Evolutionary conservation across 92 coral and sea anemone genomes (phyloP), one percentile per base, ranked within the genome.

Genomic region (Porites lobata): DNA sequence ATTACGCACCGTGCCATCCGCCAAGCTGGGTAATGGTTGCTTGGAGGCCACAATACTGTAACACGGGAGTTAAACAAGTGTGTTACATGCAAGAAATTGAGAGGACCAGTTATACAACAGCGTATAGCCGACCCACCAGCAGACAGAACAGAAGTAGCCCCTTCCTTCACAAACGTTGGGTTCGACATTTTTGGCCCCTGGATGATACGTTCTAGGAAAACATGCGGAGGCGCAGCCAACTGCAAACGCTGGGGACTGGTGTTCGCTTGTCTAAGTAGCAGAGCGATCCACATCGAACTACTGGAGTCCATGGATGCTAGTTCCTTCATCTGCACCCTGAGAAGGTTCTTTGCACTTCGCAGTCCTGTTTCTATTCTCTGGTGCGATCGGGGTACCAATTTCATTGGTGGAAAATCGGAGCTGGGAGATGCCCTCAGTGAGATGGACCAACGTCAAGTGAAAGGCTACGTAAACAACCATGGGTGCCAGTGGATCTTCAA

Each of bases 351-450:
- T 75, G 88, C 91, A 7, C 13, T 88, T 8, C 91, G 91, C 62
- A 77, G 92, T 8, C 82, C 82, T 1, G 76, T 67, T 12, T 14
- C 92, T 22, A n/a, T 52, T 20, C 86, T 82, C 13, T 75, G 92
- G 56, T 88, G 88, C 75, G 84, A 88, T 83, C n/a, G 83, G 7
- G 88, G 84, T 14, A 83, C 89, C 11, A 83, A 88, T 59, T 88
- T 88, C 66, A 18, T 85, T 15, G 92, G 92, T 15, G 92, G 72
- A 65, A 85, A 85, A 38, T 65, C 85, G 5, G 88, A 82, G 67
- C 83, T 82, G 15, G 87, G 75, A 26, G 88, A 82, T 2, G 88
- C 75, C 2, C 71, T 81, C 10, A n/a, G 77, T 8, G 72, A 77
- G 53, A 26, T 77, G 64, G 86, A 89, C 13, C 91, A 50, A 5